Base-by-base conservation (phyloP, 2,888 invertebrate species). In the Eudasyphora cyanicolor region DNA sequence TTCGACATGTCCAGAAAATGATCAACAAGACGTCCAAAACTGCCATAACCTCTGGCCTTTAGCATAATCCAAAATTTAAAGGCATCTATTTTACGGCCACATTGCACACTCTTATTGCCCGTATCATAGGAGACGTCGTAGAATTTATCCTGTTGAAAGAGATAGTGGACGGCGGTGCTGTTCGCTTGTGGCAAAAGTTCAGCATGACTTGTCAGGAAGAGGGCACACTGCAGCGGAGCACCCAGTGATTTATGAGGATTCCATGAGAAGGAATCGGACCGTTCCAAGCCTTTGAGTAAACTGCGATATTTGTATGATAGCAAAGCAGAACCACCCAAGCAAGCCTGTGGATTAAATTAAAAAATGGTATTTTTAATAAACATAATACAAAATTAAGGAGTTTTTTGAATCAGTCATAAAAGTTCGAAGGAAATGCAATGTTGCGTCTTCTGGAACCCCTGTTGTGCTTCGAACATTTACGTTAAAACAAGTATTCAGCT, bases 61-160 rank as follows among this genome's bases (percentile, higher is more conserved):
- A 98, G 97, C 95, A 97, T 96, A 85, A 97, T 92, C 98, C 98
- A 98, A 6, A 98, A 93, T 92, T 98, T 98, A 89, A 98, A 96
- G 0, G 96, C 95, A 90, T 98, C 98, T 75, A 97, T 94, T 93
- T 98, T 98, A 32, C 98, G 94, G 0, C 98, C 98, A 90, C 98
- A 98, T 90, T 98, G 98, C 17, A 96, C 94, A 93, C 97, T 97
- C 92, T 98, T 98, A 88, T 97, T 96, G 0, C 97, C 97, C 0
- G 95, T 95, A 87, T 97, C 97, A 90, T 95, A 97, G 2, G 93
- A 93, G 0, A 95, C 94, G 89, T 96, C 96, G 87, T 97, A 97
- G 92, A 95, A 96, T 92, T 97, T 97, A 89, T 97, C 97, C 89
- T 95, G 95, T 88, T 97, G 96, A 89, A 97, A 97, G 35, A 97